Evolutionary conservation across 2,888 invertebrate species (phyloP), one percentile per base, ranked within the genome.

Genomic region (Brenthis ino): DNA sequence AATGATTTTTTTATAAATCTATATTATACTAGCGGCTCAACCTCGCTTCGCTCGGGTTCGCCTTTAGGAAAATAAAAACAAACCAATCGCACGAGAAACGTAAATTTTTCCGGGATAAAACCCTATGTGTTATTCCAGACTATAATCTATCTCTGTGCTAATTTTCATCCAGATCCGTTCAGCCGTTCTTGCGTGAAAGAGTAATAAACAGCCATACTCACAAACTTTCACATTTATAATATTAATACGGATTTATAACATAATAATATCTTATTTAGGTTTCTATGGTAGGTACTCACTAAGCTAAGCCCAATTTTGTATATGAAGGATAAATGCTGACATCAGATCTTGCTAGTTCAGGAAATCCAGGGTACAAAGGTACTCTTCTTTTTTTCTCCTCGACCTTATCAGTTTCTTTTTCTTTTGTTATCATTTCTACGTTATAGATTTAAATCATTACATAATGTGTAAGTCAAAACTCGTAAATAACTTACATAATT

Each of bases 311-410:
- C 57, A 95, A 83, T 72, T 89, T 89, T 0, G 94, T 93, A 76
- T 95, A 95, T 68, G 94, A 94, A 3, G 95, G 95, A 80, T 94
- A 90, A 68, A 94, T 93, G 77, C 94, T 94, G 77, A 94, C 94
- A 81, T 95, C 94, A 33, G 94, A 94, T 79, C 94, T 86, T 54
- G 91, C 89, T 56, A 94, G 80, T 77, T 95, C 94, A 24, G 94
- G 94, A 76, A 84, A 93, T 1, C 92, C 93, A 65, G 92, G 92
- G 71, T 90, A 91, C 20, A 92, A 68, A 3, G 89, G 90, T 14
- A 92, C 76, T 33, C 81, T 82, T 55, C 79, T 77, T 72, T 75
- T 83, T 71, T 80, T 85, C 43, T 76, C 77, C 48, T 78, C 79
- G 48, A 72, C 67, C 37, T 63, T 20, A 28, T 73, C 68, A 37